Evolutionary conservation across 2,888 invertebrate genomes (phyloP).

Genomic region (Eristalinus sepulchralis): DNA sequence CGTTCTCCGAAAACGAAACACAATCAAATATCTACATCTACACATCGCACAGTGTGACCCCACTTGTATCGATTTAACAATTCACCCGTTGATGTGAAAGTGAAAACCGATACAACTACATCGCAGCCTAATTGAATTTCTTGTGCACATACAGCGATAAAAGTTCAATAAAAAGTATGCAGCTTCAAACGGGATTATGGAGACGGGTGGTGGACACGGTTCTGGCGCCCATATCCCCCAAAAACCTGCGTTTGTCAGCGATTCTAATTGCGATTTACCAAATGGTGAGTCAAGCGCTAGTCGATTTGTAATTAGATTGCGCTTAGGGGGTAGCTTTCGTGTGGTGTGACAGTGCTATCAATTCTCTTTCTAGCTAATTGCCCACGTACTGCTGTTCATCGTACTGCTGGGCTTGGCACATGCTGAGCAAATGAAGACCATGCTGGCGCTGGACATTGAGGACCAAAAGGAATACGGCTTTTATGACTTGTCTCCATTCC

Average conservation of each 20-base stretch:
- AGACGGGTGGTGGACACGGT: constrained; percentile 74
- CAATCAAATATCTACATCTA: constrained; percentile 34
- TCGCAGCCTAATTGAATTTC: constrained; percentile 18
- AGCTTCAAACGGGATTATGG: constrained; percentile 64
- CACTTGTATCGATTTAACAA: constrained; percentile 66
- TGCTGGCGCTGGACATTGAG: constrained; percentile 79
- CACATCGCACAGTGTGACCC: constrained; percentile 43
- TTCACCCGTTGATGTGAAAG: constrained; percentile 56
- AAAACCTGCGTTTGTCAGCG: constrained; percentile 79
- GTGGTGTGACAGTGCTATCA: not conserved
- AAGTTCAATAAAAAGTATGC: constrained; percentile 60
- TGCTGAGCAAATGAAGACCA: constrained; percentile 79
- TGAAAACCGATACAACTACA: constrained; percentile 48
- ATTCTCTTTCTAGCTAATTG: constrained; percentile 76
- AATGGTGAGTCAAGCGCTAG: constrained; percentile 76
- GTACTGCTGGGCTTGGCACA: constrained; percentile 79
- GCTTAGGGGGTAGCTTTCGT: constrained; percentile 16
- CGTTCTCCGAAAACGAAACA: constrained; percentile 22
- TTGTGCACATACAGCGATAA: not conserved
- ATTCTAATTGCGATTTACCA: constrained; percentile 79
- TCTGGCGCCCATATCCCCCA: constrained; percentile 78
- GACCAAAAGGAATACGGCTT: constrained; percentile 80
- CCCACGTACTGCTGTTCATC: constrained; percentile 79
- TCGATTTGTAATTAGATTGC: constrained; percentile 36
- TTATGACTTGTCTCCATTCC: constrained; percentile 78